Conservation (phyloP, 2,888 invertebrate genomes). For the Octodonta nipae region DNA sequence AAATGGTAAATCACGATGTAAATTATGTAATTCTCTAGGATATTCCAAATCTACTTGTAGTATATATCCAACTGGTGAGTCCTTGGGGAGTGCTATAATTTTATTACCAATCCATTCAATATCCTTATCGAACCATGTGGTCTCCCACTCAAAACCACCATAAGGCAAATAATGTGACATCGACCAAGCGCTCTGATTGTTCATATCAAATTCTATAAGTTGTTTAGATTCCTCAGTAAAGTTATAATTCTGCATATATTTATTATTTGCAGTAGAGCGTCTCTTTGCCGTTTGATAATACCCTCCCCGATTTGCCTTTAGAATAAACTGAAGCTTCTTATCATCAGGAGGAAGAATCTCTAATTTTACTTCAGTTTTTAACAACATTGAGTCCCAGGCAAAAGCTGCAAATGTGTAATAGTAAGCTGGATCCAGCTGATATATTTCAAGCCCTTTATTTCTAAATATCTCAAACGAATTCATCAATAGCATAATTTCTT, state of each 20-base stretch:
- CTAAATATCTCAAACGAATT: constrained; percentile 31
- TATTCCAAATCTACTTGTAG: constrained; percentile 6
- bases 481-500: constrained; percentile 26
- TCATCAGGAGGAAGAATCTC: constrained; percentile 22
- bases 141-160: constrained; percentile 1
- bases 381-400: constrained; percentile 22
- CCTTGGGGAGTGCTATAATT: constrained; percentile 2
- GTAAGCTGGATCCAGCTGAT: constrained; percentile 22
- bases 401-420: constrained; percentile 23
- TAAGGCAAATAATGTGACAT: not conserved
- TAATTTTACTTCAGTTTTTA: constrained; percentile 16
- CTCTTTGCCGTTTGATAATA: constrained; percentile 20
- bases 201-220: constrained; percentile 4
- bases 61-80: constrained; percentile 7
- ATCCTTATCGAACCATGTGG: too few species aligned
- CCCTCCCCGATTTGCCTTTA: constrained; percentile 24
- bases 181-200: not conserved
- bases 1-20: constrained; percentile 7
- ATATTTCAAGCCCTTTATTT: constrained; percentile 17
- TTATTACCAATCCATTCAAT: too few species aligned
- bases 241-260: constrained; percentile 6
- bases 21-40: constrained; percentile 5
- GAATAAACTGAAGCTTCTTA: constrained; percentile 22
- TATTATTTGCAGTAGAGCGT: constrained; percentile 27
- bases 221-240: not conserved